Base-by-base conservation (phyloP, 2,888 invertebrate genomes). In the Formica aserva region DNA sequence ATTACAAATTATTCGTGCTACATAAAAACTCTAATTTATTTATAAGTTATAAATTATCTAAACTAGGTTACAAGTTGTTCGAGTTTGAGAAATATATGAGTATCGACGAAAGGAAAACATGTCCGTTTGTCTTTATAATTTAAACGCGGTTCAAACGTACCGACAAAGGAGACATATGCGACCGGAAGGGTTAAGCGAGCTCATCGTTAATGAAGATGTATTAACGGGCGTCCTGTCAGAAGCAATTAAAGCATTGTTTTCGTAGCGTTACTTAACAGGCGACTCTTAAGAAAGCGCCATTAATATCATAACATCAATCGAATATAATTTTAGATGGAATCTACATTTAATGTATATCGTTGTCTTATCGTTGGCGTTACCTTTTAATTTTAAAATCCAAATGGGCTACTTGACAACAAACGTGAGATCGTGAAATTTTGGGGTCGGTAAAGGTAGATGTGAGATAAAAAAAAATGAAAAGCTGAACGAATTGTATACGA, bases 221-320 rank as follows among this genome's bases (percentile, higher is more conserved):
- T 89, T 87, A 89, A 74, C 62, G 52, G 45, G 80, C 74, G 80
- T 85, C 83, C 84, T 82, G 86, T 86, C 87, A 85, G 69, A 82
- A 83, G 63, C 86, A 87, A 86, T 89, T 89, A 87, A 83, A 81
- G 66, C 82, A 60, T 69, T 81, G 80, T 88, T 89, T 74, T 72
- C 76, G 66, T 69, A 75, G 63, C 85, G 85, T 66, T 82, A 48
- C 83, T 74, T 82, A 82, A 86, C 74, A 67, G 67, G 48, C 45
- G 78, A 57, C 76, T 62, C 55, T 81, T 76, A 74, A 80, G 35
- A 35, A 35, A 48, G 48, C 67, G 75, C 74, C 81, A 81, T 89
- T 89, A 89, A 83, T 83, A 76, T 60, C 87, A 77, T 85, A 81
- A 45, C 65, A 76, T 85, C 84, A 82, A 89, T 89, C 85, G 86